A percentile compares a stretch with the other conserved stretches of the same genome.
Evolutionary conservation across 2,113 vertebrate genomes (phyloP).

Genomic region (Otus sunia): DNA sequence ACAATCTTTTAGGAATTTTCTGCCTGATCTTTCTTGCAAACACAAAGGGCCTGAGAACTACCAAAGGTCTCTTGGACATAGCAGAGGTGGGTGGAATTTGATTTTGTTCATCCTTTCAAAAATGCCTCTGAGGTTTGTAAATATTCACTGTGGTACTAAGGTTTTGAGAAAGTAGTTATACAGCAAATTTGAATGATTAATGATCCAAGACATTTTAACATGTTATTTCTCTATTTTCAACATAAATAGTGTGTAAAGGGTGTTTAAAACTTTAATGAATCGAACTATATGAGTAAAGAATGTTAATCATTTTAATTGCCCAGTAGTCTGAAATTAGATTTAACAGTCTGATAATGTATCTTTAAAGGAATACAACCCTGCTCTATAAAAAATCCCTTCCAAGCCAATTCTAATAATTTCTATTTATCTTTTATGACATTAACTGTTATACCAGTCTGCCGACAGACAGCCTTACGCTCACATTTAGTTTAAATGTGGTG

Average conservation of each 20-base stretch:
- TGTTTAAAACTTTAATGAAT: slow-evolving; percentile 76
- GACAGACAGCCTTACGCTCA: slow-evolving; percentile 74
- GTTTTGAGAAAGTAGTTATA: slow-evolving; percentile 16
- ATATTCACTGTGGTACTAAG: background rate
- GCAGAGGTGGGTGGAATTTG: background rate
- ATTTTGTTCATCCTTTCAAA: background rate
- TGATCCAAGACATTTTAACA: slow-evolving; percentile 34
- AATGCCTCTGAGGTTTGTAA: slow-evolving; percentile 11
- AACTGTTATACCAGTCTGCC: slow-evolving; percentile 71
- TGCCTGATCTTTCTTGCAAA: background rate
- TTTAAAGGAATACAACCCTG: slow-evolving; percentile 74
- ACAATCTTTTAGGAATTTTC: background rate
- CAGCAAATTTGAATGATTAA: slow-evolving; percentile 44
- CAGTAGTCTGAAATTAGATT: slow-evolving; percentile 75
- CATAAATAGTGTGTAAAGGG: slow-evolving; percentile 62
- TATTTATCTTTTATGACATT: slow-evolving; percentile 79
- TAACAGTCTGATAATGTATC: slow-evolving; percentile 75
- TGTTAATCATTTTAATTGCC: slow-evolving; percentile 79
- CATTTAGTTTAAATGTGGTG: slow-evolving; percentile 51
- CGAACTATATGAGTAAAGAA: slow-evolving; percentile 72
- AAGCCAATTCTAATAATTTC: slow-evolving; percentile 78
- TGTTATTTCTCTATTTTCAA: slow-evolving; percentile 56
- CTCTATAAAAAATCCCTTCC: slow-evolving; percentile 71
- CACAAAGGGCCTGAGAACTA: background rate
- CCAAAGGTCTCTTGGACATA: background rate